phyloP scores from a whole-genome alignment of 2,113 vertebrate genomes.

The Sakesphorus luctuosus region DNA sequence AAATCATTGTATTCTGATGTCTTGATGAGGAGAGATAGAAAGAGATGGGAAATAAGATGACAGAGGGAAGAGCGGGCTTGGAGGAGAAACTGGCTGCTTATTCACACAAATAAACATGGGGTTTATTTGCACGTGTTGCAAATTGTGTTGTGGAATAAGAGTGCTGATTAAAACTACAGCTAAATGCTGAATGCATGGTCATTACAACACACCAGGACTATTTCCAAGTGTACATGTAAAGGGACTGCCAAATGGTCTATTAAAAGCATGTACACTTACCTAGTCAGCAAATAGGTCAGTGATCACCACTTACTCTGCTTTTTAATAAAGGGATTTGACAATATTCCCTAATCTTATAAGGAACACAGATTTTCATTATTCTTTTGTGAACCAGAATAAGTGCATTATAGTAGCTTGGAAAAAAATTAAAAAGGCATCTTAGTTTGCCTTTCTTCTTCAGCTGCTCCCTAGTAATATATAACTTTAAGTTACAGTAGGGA shows the following conservation, averaged over 20 bases:
- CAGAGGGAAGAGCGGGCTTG: not conserved
- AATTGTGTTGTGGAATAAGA: not conserved
- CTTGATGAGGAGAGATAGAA: not conserved
- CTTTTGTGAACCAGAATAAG: constrained; percentile 18
- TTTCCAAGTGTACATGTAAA: not conserved
- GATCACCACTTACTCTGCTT: constrained; percentile 2
- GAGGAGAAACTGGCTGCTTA: not conserved
- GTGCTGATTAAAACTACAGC: not conserved
- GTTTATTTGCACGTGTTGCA: not conserved
- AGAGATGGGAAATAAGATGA: not conserved
- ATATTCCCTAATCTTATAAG: constrained; percentile 39
- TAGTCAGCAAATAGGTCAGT: constrained; percentile 16
- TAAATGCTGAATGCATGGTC: not conserved
- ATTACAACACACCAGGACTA: not conserved
- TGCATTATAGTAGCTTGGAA: not conserved
- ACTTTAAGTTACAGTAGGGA: not conserved
- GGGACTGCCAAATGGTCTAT: not conserved
- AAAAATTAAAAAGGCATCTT: not conserved
- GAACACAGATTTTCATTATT: constrained; percentile 32
- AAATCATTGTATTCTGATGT: not conserved
- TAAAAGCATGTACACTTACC: not conserved
- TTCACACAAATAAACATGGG: not conserved
- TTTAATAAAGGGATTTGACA: constrained; percentile 61
- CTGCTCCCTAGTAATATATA: not conserved
- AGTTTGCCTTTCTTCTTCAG: not conserved